Evolutionary conservation across 1,140 invertebrate genomes (phyloP).

Genomic region (Bradynema listronoti): DNA sequence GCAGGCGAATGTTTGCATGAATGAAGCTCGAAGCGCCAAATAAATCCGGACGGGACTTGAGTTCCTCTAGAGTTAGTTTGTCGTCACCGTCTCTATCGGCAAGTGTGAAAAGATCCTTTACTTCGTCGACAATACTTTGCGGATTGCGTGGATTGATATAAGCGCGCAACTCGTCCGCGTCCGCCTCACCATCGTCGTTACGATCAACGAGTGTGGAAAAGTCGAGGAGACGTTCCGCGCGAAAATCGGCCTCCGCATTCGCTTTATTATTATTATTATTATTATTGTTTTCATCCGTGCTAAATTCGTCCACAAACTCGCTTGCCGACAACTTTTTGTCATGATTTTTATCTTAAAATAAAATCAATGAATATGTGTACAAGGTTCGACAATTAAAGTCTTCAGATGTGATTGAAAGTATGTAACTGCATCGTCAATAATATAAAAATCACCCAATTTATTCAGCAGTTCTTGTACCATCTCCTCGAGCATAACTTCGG

Average conservation of each 20-base stretch:
- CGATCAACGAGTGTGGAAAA: conserved; percentile 26
- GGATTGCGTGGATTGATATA: conserved; percentile 31
- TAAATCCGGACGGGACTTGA: conserved; percentile 16
- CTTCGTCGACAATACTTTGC: conserved; percentile 24
- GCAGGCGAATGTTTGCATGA: conserved; percentile 20
- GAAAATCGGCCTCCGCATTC: conserved; percentile 24
- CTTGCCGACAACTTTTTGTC: conserved; percentile 22
- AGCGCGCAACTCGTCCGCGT: conserved; percentile 21
- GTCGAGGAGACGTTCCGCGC: conserved; percentile 21
- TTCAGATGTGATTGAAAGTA: background rate
- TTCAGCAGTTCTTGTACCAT: conserved; percentile 41
- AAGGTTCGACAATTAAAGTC: no score
- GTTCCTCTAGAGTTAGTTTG: conserved; percentile 25
- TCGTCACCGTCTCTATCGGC: conserved; percentile 27
- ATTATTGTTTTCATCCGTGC: conserved; percentile 21
- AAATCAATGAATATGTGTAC: no score
- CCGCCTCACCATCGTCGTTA: conserved; percentile 28
- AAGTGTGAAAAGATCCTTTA: conserved; percentile 29
- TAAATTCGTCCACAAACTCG: conserved; percentile 22
- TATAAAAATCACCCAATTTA: conserved; percentile 25
- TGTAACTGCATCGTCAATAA: background rate
- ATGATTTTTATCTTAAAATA: conserved; percentile 24
- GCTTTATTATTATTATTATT: no score
- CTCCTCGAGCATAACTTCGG: conserved; percentile 26
- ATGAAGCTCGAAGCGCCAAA: conserved; percentile 23